phyloP scores from a whole-genome alignment of 2,797 vertebrate genomes.

The Chrysocyon brachyurus region DNA sequence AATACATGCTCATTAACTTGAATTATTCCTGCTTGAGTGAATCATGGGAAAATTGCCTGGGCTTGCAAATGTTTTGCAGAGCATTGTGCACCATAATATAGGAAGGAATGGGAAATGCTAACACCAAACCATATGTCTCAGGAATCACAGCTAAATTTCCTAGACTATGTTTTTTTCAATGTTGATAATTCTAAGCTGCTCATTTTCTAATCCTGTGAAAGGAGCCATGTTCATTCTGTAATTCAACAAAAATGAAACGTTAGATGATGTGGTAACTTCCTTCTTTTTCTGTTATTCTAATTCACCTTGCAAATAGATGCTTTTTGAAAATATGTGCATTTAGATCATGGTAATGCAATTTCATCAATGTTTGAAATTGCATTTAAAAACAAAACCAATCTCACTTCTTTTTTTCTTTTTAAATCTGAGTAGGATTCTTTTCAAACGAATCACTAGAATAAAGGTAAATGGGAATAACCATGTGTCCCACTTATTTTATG shows the following conservation, averaged over 20 bases:
- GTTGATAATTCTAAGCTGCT: conserved; percentile 79
- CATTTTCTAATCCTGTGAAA: conserved; percentile 76
- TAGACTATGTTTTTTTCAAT: conserved; percentile 63
- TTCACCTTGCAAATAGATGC: conserved; percentile 1
- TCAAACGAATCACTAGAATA: conserved; percentile 1
- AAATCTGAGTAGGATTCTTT: conserved; percentile 41
- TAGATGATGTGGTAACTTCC: not conserved
- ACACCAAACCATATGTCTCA: conserved; percentile 68
- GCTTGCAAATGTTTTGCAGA: conserved; percentile 63
- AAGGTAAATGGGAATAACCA: not conserved
- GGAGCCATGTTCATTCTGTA: not conserved
- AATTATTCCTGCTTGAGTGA: conserved; percentile 60
- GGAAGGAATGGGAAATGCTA: conserved; percentile 64
- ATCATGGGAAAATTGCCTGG: conserved; percentile 63
- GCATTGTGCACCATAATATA: conserved; percentile 36
- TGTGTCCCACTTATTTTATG: not conserved
- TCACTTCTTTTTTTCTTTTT: not conserved
- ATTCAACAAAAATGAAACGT: conserved; percentile 57
- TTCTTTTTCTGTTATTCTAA: conserved; percentile 58
- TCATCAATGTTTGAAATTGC: conserved; percentile 45
- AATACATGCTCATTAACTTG: conserved; percentile 38
- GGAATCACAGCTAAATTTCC: conserved; percentile 65
- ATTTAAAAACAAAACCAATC: conserved; percentile 52
- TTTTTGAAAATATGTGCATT: conserved; percentile 52
- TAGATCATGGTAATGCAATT: conserved; percentile 48